Percentiles rank a stretch among this genome's conserved stretches.
Evolutionary conservation across 1,140 invertebrate species (phyloP).

Genomic region (Lethocerus indicus): DNA sequence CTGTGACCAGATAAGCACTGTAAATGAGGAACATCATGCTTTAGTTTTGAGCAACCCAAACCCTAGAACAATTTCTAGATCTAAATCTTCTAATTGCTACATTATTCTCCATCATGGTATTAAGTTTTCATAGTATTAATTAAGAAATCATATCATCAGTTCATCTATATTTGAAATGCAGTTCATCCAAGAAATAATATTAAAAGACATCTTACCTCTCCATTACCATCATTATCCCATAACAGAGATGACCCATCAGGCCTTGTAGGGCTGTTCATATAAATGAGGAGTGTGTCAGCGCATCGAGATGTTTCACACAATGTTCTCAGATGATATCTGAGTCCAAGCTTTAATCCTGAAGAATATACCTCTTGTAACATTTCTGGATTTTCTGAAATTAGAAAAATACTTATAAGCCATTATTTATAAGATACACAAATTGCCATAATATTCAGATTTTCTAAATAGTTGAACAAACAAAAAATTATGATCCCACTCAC

Average conservation of each 20-base stretch:
- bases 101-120: neutral
- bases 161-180: neutral
- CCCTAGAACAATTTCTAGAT: neutral
- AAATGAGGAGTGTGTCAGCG: conserved; percentile 32
- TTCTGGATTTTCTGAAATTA: neutral
- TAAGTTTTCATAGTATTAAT: no score
- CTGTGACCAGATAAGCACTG: neutral
- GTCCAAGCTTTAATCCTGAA: conserved; percentile 28
- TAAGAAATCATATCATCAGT: neutral
- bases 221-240: conserved; percentile 33
- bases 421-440: neutral
- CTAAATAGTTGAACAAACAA: neutral
- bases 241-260: conserved; percentile 30
- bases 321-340: conserved; percentile 30
- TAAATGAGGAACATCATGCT: neutral
- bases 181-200: neutral
- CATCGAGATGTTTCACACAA: conserved; percentile 29
- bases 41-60: neutral
- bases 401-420: neutral
- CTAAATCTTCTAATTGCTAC: neutral
- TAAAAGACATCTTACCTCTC: conserved; percentile 23
- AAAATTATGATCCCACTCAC: neutral
- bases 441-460: neutral
- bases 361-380: conserved; percentile 23
- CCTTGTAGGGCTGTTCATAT: conserved; percentile 30